A percentile compares a stretch with the other conserved stretches of the same genome.
These are phyloP conservation scores for Sinotaia quadrata DNA, from an alignment of 2,888 invertebrate species.

Conservation along the genomic window DNA sequence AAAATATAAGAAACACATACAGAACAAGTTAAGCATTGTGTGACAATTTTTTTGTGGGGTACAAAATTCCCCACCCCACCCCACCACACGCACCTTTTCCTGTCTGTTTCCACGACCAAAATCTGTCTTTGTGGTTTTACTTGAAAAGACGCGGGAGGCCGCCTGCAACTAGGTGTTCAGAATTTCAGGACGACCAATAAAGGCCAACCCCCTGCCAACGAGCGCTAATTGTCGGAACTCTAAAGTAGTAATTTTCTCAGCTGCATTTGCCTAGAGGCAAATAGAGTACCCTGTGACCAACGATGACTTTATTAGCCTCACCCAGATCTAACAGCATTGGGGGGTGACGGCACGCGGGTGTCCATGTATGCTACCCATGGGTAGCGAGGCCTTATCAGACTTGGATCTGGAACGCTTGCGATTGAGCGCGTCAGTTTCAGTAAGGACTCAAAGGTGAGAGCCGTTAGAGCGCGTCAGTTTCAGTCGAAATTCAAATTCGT, in stretches of 20 bases:
- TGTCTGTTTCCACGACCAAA: no score
- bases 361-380: neutral
- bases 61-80: no score
- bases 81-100: no score
- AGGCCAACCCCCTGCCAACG: neutral
- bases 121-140: no score
- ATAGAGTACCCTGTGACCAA: neutral
- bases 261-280: slow-evolving; percentile 9
- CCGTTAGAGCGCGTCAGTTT: no score
- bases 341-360: neutral
- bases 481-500: no score
- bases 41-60: no score
- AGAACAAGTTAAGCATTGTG: no score
- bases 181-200: neutral
- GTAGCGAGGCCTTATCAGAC: neutral
- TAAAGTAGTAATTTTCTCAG: slow-evolving; percentile 5
- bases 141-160: neutral
- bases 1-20: no score
- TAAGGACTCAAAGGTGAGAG: no score
- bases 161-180: neutral
- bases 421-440: neutral
- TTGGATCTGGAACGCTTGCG: slow-evolving; percentile 1
- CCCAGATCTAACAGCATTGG: no score
- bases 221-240: neutral
- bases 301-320: neutral